These are phyloP conservation scores for Accipiter virgatus DNA, from an alignment of 2,113 vertebrate genomes.

Conservation along the genomic window DNA sequence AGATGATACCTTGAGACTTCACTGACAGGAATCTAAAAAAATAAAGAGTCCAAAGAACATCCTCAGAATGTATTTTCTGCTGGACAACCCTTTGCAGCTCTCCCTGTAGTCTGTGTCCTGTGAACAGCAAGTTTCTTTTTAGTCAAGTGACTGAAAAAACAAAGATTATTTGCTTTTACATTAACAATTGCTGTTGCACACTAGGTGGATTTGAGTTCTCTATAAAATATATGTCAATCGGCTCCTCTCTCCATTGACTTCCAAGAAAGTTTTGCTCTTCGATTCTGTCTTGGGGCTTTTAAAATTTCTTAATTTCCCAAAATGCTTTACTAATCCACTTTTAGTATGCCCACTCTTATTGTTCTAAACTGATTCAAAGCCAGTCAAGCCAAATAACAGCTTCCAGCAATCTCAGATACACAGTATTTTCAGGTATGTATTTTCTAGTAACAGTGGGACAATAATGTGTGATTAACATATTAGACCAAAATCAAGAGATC, in stretches of 20 bases:
- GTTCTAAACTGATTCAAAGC: not conserved
- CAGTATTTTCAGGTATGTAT: not conserved
- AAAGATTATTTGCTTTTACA: not conserved
- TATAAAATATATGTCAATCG: not conserved
- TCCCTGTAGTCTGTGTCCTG: not conserved
- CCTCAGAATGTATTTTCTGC: not conserved
- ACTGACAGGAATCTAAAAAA: not conserved
- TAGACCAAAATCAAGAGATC: not conserved
- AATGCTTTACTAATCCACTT: not conserved
- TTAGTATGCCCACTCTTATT: not conserved
- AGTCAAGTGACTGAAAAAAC: not conserved
- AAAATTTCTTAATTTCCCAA: not conserved
- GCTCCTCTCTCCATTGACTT: not conserved
- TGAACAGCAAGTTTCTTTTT: not conserved
- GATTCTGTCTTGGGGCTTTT: not conserved
- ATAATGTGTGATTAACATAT: not conserved
- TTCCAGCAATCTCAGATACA: not conserved
- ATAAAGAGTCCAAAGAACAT: not conserved
- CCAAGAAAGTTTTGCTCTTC: not conserved
- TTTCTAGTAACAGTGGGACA: not conserved
- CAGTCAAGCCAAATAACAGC: not conserved
- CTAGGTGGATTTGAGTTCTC: not conserved
- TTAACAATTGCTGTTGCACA: not conserved
- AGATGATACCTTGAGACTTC: not conserved
- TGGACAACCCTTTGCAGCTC: not conserved